Percentiles rank a stretch among this genome's conserved stretches.
Evolutionary conservation across 2,888 invertebrate species (phyloP).

Genomic region (Uloborus plumipes): DNA sequence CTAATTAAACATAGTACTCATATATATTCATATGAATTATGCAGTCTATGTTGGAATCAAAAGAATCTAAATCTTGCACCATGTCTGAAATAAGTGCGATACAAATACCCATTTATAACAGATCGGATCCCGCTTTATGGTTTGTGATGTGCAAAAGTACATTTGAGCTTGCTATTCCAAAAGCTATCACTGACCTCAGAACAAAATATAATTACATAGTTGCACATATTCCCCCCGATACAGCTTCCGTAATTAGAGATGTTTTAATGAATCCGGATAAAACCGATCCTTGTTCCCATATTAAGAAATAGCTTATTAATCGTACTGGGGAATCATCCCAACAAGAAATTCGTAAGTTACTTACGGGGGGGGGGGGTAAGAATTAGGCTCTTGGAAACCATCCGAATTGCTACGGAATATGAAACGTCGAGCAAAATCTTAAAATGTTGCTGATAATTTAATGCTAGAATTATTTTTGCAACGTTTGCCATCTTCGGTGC

Average conservation of each 20-base stretch:
- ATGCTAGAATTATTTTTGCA: constrained; percentile 5
- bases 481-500: not conserved
- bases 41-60: too few species aligned
- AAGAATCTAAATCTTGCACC: too few species aligned
- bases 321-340: not conserved
- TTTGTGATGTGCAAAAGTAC: too few species aligned
- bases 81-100: too few species aligned
- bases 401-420: constrained; percentile 10
- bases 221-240: not conserved
- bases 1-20: too few species aligned
- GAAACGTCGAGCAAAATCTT: not conserved
- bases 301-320: constrained; percentile 4
- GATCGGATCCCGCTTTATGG: too few species aligned
- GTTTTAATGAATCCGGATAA: not conserved
- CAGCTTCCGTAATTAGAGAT: not conserved
- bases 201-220: constrained; percentile 16
- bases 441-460: not conserved
- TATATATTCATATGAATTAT: too few species aligned
- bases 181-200: not conserved
- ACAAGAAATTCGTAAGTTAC: not conserved
- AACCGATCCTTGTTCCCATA: not conserved
- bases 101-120: too few species aligned
- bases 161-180: not conserved
- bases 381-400: not conserved
- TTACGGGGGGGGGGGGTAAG: not conserved